Conservation (phyloP, 2,888 invertebrate species). For the Leptinotarsa juncta region DNA sequence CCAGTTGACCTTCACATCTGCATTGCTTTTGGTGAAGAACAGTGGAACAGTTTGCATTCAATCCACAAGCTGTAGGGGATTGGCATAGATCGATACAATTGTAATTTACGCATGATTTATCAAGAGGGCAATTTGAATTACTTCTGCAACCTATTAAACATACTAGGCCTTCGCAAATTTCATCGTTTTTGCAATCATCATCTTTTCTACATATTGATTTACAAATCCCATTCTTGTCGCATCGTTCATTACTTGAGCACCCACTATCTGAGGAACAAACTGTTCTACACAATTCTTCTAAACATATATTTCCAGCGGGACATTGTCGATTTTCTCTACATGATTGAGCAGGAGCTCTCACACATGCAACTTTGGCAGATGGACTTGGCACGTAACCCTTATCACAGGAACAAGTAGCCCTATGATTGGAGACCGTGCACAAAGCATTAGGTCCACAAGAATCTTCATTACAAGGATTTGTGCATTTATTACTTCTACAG, state of each 20-base stretch:
- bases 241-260: constrained; percentile 86
- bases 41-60: constrained; percentile 81
- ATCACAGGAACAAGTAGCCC: constrained; percentile 84
- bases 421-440: constrained; percentile 83
- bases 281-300: constrained; percentile 79
- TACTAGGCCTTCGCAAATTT: constrained; percentile 85
- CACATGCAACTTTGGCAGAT: constrained; percentile 88
- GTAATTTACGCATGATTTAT: constrained; percentile 80
- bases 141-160: constrained; percentile 86
- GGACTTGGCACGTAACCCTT: constrained; percentile 87
- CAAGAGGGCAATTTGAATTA: constrained; percentile 79
- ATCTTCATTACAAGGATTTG: constrained; percentile 79
- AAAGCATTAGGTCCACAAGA: constrained; percentile 89
- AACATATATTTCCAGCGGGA: constrained; percentile 73
- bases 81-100: constrained; percentile 83
- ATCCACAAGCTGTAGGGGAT: constrained; percentile 83
- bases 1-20: constrained; percentile 76
- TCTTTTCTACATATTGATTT: constrained; percentile 86
- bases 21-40: constrained; percentile 81
- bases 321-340: constrained; percentile 85
- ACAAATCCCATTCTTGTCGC: constrained; percentile 80
- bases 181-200: constrained; percentile 87
- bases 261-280: constrained; percentile 81
- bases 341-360: constrained; percentile 80
- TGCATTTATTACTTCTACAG: constrained; percentile 83